These are phyloP conservation scores for Drosophila putrida DNA, from an alignment of 2,888 invertebrate species.

Conservation along the genomic window DNA sequence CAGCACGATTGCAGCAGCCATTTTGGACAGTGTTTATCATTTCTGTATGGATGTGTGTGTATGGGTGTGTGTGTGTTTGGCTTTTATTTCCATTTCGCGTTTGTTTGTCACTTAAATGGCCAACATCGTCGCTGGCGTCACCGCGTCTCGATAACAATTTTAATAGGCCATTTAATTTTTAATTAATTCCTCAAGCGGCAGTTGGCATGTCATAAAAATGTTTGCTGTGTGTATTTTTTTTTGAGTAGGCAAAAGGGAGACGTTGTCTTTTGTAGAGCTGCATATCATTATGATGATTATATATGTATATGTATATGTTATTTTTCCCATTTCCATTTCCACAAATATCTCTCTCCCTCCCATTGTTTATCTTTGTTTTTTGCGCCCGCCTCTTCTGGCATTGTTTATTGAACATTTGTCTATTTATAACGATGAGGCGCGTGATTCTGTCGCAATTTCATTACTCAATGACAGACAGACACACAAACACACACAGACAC, in stretches of 20 bases:
- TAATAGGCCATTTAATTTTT: conserved; percentile 80
- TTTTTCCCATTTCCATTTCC: conserved; percentile 24
- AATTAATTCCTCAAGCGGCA: conserved; percentile 79
- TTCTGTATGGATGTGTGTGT: neutral
- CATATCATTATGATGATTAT: conserved; percentile 73
- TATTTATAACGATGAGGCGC: conserved; percentile 56
- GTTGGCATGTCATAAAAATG: conserved; percentile 74
- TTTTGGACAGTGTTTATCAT: conserved; percentile 22
- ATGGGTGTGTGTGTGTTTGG: conserved; percentile 21
- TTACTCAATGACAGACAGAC: conserved; percentile 53
- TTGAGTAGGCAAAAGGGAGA: neutral
- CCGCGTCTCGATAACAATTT: conserved; percentile 78
- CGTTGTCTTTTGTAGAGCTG: conserved; percentile 36
- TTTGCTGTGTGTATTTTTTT: conserved; percentile 50
- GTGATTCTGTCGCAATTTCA: conserved; percentile 63
- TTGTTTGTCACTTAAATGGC: conserved; percentile 69
- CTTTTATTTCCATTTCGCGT: conserved; percentile 62
- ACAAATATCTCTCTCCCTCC: neutral
- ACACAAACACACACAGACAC: conserved; percentile 13
- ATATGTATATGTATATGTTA: conserved; percentile 27
- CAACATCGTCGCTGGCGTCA: conserved; percentile 42
- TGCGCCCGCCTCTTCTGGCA: neutral
- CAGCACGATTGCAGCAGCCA: conserved; percentile 53
- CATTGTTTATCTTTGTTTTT: neutral
- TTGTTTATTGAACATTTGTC: conserved; percentile 67